Evolutionary conservation across 2,113 vertebrate species (phyloP).

Genomic region (Sinosuthora webbiana): DNA sequence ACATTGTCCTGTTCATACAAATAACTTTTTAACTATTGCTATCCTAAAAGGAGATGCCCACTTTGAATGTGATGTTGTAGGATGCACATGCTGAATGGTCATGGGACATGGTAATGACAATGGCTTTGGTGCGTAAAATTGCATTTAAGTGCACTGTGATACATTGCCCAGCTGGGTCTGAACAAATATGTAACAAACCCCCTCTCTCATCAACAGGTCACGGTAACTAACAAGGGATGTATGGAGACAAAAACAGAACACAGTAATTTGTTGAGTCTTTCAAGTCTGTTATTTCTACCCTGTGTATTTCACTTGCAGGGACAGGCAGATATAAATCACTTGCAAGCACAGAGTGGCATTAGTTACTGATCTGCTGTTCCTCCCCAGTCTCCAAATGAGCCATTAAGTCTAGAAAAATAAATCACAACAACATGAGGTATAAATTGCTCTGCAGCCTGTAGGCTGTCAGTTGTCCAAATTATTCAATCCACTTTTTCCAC

Average conservation of each 20-base stretch:
- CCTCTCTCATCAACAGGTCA: neutral
- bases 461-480: neutral
- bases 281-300: neutral
- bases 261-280: neutral
- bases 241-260: neutral
- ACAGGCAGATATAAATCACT: neutral
- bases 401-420: neutral
- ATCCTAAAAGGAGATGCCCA: neutral
- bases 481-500: neutral
- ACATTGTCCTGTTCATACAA: neutral
- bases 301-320: neutral
- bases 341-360: neutral
- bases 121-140: neutral
- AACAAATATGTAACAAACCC: neutral
- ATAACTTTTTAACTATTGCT: neutral
- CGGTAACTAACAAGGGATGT: neutral
- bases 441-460: neutral
- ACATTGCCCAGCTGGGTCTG: too few species aligned
- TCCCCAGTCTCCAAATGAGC: neutral
- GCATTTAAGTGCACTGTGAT: neutral
- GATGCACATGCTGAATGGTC: neutral
- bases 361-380: neutral
- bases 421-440: neutral
- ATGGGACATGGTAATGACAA: neutral
- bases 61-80: accelerated